Evolutionary conservation across 2,113 vertebrate species (phyloP), one percentile per base, ranked within the genome.

Genomic region (Vicugna pacos): DNA sequence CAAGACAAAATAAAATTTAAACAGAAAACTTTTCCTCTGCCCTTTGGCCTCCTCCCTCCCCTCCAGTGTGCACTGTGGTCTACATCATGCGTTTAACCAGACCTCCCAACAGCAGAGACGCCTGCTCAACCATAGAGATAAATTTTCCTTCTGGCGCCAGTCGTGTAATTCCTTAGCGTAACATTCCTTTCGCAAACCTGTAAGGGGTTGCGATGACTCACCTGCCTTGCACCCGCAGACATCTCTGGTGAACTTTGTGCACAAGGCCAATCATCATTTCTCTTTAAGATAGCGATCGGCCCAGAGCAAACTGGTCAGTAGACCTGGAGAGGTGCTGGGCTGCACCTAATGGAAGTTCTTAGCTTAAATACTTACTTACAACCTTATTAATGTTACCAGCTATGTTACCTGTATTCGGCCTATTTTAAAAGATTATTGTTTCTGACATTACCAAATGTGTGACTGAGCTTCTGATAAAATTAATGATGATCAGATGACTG

Each of bases 41-140:
- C 32, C 12, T 56, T 35, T 24, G 50, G 76, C 32, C 52, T 54
- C 75, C 48, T 22, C 48, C 30, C 5, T 77, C 6, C 17, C 75
- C 48, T 22, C 46, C 2, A 30, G 30, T n/a, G 30, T 13, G 30
- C 75, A 77, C 13, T 0, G 6, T 13, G 48, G 4, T 54, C 17
- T 30, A 77, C 3, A 3, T 54, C n/a, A n/a, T 6, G 0, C 0
- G 0, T 77, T 77, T 54, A 77, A n/a, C 75, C 30, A n/a, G 30
- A 54, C 50, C 50, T n/a, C 50, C 50, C 75, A n/a, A 4, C 0
- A 3, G 50, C 48, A n/a, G 75, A 77, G 48, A 8, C 5, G n/a
- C 32, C 48, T 77, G 50, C 32, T n/a, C 6, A 24, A 54, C 75
- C 50, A 24, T 24, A 54, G 13, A 24, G 50, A 22, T 13, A 30